These are phyloP conservation scores for Psilopsiagon aurifrons DNA, from an alignment of 2,113 vertebrate species.

Conservation along the genomic window DNA sequence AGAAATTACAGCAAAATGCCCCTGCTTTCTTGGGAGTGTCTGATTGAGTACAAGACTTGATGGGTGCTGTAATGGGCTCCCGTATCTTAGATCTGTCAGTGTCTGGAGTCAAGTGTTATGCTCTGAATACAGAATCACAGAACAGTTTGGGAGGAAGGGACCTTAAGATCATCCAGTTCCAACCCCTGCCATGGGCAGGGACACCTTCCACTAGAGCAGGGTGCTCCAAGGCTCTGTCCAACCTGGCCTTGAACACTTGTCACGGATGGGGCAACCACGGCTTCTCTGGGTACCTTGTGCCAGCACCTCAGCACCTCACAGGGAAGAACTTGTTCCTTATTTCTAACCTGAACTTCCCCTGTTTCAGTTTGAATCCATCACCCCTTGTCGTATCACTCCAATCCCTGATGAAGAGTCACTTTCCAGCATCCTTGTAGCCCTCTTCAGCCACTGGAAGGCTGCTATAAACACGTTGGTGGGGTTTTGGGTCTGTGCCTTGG, in stretches of 20 bases:
- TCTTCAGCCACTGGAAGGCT: background rate
- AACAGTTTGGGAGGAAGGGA: background rate
- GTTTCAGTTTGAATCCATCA: background rate
- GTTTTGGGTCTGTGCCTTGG: accelerated
- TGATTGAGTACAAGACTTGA: background rate
- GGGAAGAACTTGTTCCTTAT: background rate
- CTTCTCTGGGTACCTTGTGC: background rate
- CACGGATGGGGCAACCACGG: background rate
- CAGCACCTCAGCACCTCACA: background rate
- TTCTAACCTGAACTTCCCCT: background rate
- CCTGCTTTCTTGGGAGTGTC: background rate
- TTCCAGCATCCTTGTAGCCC: background rate
- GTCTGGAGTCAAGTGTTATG: background rate
- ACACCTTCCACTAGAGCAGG: background rate
- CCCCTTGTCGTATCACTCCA: background rate
- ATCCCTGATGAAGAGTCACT: background rate
- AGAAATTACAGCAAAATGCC: background rate
- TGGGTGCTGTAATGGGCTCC: background rate
- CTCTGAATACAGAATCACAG: background rate
- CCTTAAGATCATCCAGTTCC: background rate
- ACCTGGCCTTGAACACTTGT: background rate
- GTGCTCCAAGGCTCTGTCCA: background rate
- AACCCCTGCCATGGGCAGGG: background rate
- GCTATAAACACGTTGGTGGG: accelerated
- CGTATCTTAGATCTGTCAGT: background rate